A percentile compares a stretch with the other conserved stretches of the same genome.
These are phyloP conservation scores for Aspiorhynchus laticeps DNA, from an alignment of 2,113 vertebrate species.

Conservation along the genomic window DNA sequence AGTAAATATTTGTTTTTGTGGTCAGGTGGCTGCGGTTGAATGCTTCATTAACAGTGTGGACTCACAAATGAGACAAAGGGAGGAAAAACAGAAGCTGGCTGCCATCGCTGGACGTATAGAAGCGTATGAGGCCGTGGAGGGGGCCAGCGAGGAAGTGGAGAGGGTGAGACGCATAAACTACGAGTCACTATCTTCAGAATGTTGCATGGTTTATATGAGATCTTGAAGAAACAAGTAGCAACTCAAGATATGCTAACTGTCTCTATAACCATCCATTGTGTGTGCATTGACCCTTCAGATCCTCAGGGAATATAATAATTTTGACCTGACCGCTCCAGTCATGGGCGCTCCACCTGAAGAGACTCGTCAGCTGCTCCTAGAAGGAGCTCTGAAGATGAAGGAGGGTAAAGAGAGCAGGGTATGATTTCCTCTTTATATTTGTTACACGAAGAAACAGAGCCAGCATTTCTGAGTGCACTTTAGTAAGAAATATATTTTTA, in stretches of 20 bases:
- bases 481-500: not conserved
- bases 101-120: conserved; percentile 86
- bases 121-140: conserved; percentile 90
- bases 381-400: conserved; percentile 90
- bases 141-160: conserved; percentile 91
- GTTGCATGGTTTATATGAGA: not conserved
- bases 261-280: not conserved
- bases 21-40: conserved; percentile 84
- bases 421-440: conserved; percentile 39
- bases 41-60: conserved; percentile 91
- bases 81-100: conserved; percentile 89
- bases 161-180: conserved; percentile 76
- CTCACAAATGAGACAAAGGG: conserved; percentile 87
- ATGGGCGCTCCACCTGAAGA: conserved; percentile 81
- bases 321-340: conserved; percentile 90
- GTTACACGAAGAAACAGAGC: not conserved
- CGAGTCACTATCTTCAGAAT: not conserved
- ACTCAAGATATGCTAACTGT: not conserved
- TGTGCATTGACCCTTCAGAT: conserved; percentile 74
- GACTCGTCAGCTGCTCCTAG: conserved; percentile 88
- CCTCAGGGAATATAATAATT: conserved; percentile 86
- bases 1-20: not conserved
- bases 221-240: not conserved
- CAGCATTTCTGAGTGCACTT: conserved; percentile 18
- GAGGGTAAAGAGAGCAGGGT: conserved; percentile 88